A percentile compares a stretch with the other conserved stretches of the same genome.
Conservation (phyloP, 2,113 vertebrate genomes). For the Lepidiolamprologus cunningtoni region DNA sequence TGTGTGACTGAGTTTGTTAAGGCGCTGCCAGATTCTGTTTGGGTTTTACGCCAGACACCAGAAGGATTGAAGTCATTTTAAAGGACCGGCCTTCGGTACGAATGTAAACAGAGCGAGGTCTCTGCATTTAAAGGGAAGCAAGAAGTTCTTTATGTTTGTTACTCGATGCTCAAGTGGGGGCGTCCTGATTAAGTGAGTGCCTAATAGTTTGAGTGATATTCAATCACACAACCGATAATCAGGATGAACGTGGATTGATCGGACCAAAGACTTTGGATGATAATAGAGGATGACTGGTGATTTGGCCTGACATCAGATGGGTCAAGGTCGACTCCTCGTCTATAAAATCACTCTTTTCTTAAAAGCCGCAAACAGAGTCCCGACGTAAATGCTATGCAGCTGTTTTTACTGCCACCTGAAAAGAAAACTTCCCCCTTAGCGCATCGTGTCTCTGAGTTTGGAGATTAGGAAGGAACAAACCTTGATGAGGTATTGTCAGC, state of each 20-base stretch:
- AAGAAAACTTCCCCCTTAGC: background rate
- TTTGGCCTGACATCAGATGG: background rate
- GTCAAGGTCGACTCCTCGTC: background rate
- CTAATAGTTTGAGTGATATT: background rate
- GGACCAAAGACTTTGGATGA: background rate
- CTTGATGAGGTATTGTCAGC: background rate
- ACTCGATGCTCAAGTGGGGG: background rate
- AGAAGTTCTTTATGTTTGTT: background rate
- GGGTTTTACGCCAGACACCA: background rate
- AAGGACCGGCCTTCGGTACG: background rate
- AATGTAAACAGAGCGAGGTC: background rate
- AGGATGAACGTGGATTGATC: background rate
- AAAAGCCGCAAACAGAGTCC: background rate
- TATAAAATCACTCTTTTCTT: background rate
- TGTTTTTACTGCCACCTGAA: background rate
- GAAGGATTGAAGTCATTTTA: background rate
- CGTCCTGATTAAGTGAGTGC: background rate
- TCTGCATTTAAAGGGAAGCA: background rate
- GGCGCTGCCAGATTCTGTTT: background rate
- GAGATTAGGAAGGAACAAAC: background rate
- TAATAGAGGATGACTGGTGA: background rate
- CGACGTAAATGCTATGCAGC: background rate
- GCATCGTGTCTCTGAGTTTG: background rate
- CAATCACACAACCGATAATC: background rate
- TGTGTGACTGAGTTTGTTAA: background rate